Percentiles rank a stretch among this genome's conserved stretches.
phyloP scores from a whole-genome alignment of 1,140 invertebrate species.

The Drosophila kanapiae region DNA sequence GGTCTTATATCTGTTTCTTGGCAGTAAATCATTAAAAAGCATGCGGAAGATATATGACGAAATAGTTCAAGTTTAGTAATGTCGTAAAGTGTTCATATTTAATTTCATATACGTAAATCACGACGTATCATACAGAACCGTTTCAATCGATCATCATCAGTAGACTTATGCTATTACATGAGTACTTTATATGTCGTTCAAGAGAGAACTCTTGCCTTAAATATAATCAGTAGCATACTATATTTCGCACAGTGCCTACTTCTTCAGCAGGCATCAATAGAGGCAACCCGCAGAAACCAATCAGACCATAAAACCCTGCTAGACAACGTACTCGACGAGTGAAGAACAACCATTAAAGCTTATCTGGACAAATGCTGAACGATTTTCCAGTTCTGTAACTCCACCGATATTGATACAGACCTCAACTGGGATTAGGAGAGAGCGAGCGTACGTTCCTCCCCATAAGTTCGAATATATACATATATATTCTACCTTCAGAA shows the following conservation, averaged over 20 bases:
- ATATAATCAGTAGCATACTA: too few species aligned
- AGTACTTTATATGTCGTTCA: background rate
- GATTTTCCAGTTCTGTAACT: slow-evolving; percentile 38
- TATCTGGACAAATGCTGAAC: slow-evolving; percentile 60
- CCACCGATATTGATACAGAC: slow-evolving; percentile 70
- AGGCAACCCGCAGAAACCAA: slow-evolving; percentile 23
- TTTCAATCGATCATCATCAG: too few species aligned
- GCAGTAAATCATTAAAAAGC: slow-evolving; percentile 6
- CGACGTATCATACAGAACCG: too few species aligned
- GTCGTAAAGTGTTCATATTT: too few species aligned
- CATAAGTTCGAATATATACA: slow-evolving; percentile 2
- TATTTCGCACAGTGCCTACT: slow-evolving; percentile 39
- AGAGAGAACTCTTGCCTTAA: background rate
- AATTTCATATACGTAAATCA: too few species aligned
- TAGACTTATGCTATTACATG: too few species aligned
- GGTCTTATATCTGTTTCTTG: background rate
- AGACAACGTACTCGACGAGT: slow-evolving; percentile 47
- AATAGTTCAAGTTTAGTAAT: too few species aligned
- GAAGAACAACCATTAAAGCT: slow-evolving; percentile 72
- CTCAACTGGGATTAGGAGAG: slow-evolving; percentile 76
- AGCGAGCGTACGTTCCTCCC: slow-evolving; percentile 32
- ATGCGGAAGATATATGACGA: too few species aligned
- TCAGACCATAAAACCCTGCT: slow-evolving; percentile 31
- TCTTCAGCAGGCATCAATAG: slow-evolving; percentile 16
- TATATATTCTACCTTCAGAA: slow-evolving; percentile 43